Evolutionary conservation across 2,113 vertebrate genomes (phyloP).

Genomic region (Ceratotherium simum): DNA sequence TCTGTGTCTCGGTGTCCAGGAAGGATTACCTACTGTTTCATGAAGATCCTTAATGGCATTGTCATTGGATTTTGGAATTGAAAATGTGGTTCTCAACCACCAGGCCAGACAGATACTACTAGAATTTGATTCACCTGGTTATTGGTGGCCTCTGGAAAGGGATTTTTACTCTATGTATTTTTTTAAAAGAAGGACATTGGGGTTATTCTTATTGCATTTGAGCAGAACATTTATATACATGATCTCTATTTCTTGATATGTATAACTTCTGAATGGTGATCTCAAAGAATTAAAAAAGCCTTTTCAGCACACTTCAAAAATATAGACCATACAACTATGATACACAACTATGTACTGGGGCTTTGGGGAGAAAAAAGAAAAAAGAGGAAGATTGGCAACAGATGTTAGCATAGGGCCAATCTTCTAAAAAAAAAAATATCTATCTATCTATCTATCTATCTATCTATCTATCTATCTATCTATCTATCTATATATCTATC

Average conservation of each 20-base stretch:
- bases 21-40: neutral
- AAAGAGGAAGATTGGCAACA: no score
- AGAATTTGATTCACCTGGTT: neutral
- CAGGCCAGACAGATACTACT: neutral
- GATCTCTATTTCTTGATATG: neutral
- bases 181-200: neutral
- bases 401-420: no score
- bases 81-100: neutral
- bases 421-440: neutral
- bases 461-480: neutral
- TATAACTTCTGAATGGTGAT: neutral
- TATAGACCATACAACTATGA: neutral
- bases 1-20: neutral
- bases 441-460: neutral
- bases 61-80: neutral
- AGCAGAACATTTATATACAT: neutral
- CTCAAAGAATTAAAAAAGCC: neutral
- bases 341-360: no score
- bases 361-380: no score
- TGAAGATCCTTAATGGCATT: neutral
- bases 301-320: neutral
- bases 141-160: neutral
- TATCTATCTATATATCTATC: neutral
- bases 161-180: neutral
- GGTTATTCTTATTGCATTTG: neutral